Conservation (phyloP, 2,888 invertebrate genomes). For the Salticus scenicus region DNA sequence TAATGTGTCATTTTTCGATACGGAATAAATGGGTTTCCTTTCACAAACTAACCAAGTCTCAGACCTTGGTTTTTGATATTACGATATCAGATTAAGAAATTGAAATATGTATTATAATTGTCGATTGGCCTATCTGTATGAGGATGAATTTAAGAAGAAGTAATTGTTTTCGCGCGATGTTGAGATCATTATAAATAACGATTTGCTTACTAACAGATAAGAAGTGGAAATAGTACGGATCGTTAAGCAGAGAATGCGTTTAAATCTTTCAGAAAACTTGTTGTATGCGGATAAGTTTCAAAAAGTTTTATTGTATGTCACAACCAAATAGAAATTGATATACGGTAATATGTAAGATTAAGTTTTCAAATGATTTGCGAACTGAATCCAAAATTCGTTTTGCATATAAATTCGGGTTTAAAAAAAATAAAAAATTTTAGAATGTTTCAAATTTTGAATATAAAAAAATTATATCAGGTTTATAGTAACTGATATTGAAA, state of each 20-base stretch:
- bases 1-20: constrained; percentile 1
- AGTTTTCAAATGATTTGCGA: too few relatives aligned
- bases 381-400: too few relatives aligned
- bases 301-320: background rate
- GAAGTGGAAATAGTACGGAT: background rate
- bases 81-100: background rate
- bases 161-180: background rate
- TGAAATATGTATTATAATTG: background rate
- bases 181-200: background rate
- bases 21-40: background rate
- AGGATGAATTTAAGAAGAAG: background rate
- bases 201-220: too few relatives aligned
- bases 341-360: too few relatives aligned
- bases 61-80: background rate
- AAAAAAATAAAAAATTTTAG: too few relatives aligned
- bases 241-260: background rate
- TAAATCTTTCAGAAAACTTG: background rate
- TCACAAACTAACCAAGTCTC: background rate
- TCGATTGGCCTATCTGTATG: too few relatives aligned
- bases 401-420: too few relatives aligned
- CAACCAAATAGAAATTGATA: too few relatives aligned
- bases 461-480: too few relatives aligned
- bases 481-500: too few relatives aligned
- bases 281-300: background rate
- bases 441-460: too few relatives aligned